A percentile compares a stretch with the other conserved stretches of the same genome.
These are phyloP conservation scores for Forbesichthys agassizii DNA, from an alignment of 2,113 vertebrate genomes.

Conservation along the genomic window DNA sequence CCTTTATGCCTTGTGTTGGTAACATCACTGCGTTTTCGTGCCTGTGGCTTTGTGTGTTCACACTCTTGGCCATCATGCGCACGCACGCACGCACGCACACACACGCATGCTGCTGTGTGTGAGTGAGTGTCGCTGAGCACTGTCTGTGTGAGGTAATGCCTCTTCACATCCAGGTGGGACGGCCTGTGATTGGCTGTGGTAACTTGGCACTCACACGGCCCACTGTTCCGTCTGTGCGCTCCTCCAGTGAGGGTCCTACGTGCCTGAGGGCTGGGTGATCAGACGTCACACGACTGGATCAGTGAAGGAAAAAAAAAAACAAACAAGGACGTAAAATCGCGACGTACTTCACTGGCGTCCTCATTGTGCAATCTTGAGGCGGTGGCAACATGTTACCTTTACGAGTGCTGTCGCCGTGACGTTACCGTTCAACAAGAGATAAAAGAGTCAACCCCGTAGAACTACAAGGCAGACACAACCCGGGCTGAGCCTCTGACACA, in stretches of 20 bases:
- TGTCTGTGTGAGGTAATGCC: constrained; percentile 61
- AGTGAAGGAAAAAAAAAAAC: constrained; percentile 30
- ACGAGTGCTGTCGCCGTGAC: constrained; percentile 87
- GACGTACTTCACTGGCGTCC: constrained; percentile 56
- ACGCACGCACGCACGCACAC: constrained; percentile 42
- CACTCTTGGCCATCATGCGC: constrained; percentile 45
- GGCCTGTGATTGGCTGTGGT: constrained; percentile 88
- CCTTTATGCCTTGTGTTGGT: constrained; percentile 99
- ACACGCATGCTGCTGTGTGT: constrained; percentile 42
- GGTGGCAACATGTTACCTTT: constrained; percentile 55
- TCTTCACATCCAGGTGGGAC: constrained; percentile 92
- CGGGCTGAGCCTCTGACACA: constrained; percentile 19
- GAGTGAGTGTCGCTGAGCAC: constrained; percentile 64
- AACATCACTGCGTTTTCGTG: constrained; percentile 98
- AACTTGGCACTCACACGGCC: constrained; percentile 76
- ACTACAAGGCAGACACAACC: constrained; percentile 55
- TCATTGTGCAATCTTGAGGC: constrained; percentile 66
- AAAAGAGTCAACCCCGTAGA: constrained; percentile 99
- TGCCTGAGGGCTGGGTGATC: constrained; percentile 59
- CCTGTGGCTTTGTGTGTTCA: constrained; percentile 82
- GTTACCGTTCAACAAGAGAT: constrained; percentile 99
- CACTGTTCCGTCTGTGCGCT: constrained; percentile 85
- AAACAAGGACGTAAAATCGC: constrained; percentile 60
- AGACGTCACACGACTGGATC: constrained; percentile 56
- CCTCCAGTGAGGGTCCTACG: constrained; percentile 74